phyloP scores from a whole-genome alignment of 2,797 vertebrate genomes.

The Melanotaenia boesemani region DNA sequence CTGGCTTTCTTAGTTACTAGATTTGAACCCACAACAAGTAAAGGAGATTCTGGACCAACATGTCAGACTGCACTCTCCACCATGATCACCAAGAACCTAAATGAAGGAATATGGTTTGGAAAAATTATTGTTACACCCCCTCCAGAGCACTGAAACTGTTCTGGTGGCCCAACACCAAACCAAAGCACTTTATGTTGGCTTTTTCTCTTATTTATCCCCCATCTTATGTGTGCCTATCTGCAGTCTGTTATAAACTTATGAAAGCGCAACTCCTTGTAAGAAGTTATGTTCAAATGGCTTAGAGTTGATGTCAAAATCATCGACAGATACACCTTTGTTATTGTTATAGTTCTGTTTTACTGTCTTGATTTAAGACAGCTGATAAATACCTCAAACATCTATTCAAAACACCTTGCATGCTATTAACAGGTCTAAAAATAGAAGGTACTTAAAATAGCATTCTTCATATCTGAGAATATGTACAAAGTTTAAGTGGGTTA shows the following conservation, averaged over 20 bases:
- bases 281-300: background rate
- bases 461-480: constrained; percentile 24
- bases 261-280: too few relatives aligned
- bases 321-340: constrained; percentile 15
- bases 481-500: constrained; percentile 25
- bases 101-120: background rate
- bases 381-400: constrained; percentile 33
- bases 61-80: background rate
- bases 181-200: too few relatives aligned
- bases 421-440: constrained; percentile 60
- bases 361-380: background rate
- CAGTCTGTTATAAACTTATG: too few relatives aligned
- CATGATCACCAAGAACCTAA: background rate
- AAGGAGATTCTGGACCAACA: background rate
- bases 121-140: background rate
- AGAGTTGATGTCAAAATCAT: constrained; percentile 7
- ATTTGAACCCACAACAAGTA: background rate
- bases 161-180: too few relatives aligned
- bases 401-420: constrained; percentile 43
- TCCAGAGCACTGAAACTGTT: too few relatives aligned
- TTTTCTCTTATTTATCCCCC: too few relatives aligned
- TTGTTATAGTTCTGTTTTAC: background rate
- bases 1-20: background rate
- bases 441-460: constrained; percentile 56
- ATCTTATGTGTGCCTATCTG: too few relatives aligned